Base-by-base conservation (phyloP, 2,888 invertebrate species). In the Bedellia somnulentella region DNA sequence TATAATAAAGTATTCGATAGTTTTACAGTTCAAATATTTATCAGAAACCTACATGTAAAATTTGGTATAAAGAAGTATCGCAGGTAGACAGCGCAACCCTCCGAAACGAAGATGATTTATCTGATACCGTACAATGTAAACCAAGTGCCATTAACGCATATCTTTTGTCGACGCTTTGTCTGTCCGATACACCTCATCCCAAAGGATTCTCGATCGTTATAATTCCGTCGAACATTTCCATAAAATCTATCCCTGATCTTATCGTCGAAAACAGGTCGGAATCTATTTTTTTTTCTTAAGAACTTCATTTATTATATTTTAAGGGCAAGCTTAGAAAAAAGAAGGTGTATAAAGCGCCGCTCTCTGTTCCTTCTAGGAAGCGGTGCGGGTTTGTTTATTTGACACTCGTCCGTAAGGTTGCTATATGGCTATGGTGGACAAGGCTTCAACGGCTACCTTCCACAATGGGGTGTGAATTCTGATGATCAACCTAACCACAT, bases 301-400 rank as follows among this genome's bases (percentile, higher is more conserved):
- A 53, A 59, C 63, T 66, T 73, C 71, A 71, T 75, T 75, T 73
- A 73, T 73, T 75, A 73, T 73, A 63, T 70, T 62, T 62, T 58
- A 57, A 52, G 54, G 56, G 23, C 22, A 10, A 18, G 9, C 18
- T 17, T 51, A 68, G 62, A 71, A 73, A 70, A 71, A 70, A 68
- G 49, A 46, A 50, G 57, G 66, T n/a, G 58, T 55, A 41, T 57
- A 70, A 70, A 70, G 73, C 67, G 70, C 71, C 71, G 73, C 73
- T 5, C 18, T 48, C 52, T 50, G 59, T 49, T 62, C 71, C 56
- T 75, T 75, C 75, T 62, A 60, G 63, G 75, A 75, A 75, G 53
- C 53, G 55, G 46, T 45, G 48, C 55, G 49, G 52, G 60, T 60
- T 70, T 62, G 64, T 73, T n/a, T n/a, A n/a, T n/a, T 70, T 75